A percentile compares a stretch with the other conserved stretches of the same genome.
phyloP scores from a whole-genome alignment of 2,113 vertebrate genomes.

The Calyptomena viridis region DNA sequence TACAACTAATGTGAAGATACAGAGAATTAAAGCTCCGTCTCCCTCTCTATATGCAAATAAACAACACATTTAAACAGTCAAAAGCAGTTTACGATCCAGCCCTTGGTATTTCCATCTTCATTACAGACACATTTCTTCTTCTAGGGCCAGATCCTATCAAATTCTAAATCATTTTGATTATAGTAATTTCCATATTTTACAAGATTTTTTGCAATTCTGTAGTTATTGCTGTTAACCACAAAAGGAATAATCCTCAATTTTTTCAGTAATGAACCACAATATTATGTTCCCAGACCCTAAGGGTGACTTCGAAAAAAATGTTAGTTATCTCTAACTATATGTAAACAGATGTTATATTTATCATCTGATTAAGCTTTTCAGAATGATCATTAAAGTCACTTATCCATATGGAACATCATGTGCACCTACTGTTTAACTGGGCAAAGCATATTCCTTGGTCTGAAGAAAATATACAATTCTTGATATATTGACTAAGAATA shows the following conservation, averaged over 20 bases:
- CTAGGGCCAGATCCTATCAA: not conserved
- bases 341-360: conserved; percentile 58
- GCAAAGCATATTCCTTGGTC: not conserved
- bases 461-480: not conserved
- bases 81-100: not conserved
- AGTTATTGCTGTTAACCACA: conserved; percentile 48
- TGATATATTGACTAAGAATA: not conserved
- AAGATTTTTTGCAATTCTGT: conserved; percentile 7
- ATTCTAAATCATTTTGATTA: conserved; percentile 36
- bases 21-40: not conserved
- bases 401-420: conserved; percentile 52
- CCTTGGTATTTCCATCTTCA: not conserved
- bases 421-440: conserved; percentile 31
- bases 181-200: conserved; percentile 37
- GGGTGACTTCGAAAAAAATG: conserved; percentile 49
- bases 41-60: not conserved
- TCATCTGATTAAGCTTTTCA: conserved; percentile 54
- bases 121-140: not conserved
- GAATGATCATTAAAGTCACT: conserved; percentile 43
- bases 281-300: conserved; percentile 19
- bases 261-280: not conserved
- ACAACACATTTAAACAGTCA: not conserved
- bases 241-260: not conserved
- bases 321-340: conserved; percentile 21
- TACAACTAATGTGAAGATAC: not conserved